Conservation (phyloP, 1,140 invertebrate genomes). For the Andrena cerasifolii region DNA sequence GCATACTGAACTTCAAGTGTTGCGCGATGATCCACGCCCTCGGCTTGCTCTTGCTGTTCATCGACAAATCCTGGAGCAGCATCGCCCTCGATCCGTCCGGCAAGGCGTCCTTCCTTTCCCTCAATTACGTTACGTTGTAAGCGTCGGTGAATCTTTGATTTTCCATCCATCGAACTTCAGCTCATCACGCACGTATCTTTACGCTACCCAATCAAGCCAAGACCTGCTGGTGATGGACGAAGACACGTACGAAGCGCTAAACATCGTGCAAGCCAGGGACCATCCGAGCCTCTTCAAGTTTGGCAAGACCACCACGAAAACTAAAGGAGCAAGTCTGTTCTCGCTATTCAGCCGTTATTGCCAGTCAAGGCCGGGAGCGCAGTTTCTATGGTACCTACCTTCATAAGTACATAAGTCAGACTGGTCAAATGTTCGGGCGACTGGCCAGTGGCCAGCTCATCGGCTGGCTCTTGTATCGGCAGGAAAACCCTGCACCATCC, state of each 20-base stretch:
- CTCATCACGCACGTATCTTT: background rate
- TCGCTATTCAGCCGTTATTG: constrained; percentile 89
- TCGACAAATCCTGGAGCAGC: constrained; percentile 87
- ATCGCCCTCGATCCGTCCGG: constrained; percentile 83
- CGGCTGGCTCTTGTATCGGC: background rate
- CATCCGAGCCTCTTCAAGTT: constrained; percentile 91
- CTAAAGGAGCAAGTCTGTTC: constrained; percentile 89
- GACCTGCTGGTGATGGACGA: constrained; percentile 89
- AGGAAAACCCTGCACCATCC: constrained; percentile 85
- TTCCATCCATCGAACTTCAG: no score
- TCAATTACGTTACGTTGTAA: constrained; percentile 87
- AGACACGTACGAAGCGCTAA: constrained; percentile 87
- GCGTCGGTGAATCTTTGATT: constrained; percentile 70
- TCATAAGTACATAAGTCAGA: no score
- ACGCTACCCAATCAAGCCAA: background rate
- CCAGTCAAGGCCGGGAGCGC: constrained; percentile 84
- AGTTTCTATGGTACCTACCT: constrained; percentile 84
- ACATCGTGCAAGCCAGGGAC: constrained; percentile 88
- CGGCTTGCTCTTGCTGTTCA: constrained; percentile 88
- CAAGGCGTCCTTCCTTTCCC: constrained; percentile 83
- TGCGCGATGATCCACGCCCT: constrained; percentile 86
- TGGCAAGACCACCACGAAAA: constrained; percentile 82
- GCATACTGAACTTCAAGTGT: constrained; percentile 87
- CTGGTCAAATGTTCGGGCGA: no score
- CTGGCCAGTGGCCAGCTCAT: background rate